These are phyloP conservation scores for Argyrosomus japonicus DNA, from an alignment of 2,113 vertebrate genomes.

Conservation along the genomic window DNA sequence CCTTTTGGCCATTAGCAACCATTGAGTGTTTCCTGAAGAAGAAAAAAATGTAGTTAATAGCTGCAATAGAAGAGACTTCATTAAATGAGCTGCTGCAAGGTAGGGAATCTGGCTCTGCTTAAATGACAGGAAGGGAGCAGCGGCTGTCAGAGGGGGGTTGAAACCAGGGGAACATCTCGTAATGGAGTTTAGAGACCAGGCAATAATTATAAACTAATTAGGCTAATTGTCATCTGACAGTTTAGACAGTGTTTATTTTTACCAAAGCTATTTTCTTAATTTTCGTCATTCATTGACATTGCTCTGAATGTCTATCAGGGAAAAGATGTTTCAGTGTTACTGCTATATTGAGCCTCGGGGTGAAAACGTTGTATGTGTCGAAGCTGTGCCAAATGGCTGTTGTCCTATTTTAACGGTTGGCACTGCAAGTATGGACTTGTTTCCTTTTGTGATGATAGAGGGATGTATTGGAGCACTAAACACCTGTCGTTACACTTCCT, in stretches of 20 bases:
- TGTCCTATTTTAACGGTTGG: slow-evolving; percentile 76
- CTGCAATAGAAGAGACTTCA: slow-evolving; percentile 41
- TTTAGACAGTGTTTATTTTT: slow-evolving; percentile 67
- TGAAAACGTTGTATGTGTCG: slow-evolving; percentile 54
- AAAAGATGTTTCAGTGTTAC: slow-evolving; percentile 37
- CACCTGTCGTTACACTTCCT: slow-evolving; percentile 31
- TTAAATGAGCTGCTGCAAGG: slow-evolving; percentile 58
- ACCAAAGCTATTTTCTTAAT: slow-evolving; percentile 43
- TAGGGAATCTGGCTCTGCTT: slow-evolving; percentile 33
- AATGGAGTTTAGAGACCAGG: slow-evolving; percentile 70
- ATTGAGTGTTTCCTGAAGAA: slow-evolving; percentile 33
- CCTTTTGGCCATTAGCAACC: slow-evolving; percentile 34
- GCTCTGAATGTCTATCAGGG: slow-evolving; percentile 39
- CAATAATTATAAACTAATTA: slow-evolving; percentile 79
- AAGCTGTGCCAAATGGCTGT: slow-evolving; percentile 59
- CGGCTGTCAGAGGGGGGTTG: slow-evolving; percentile 17
- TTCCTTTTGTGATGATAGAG: slow-evolving; percentile 54
- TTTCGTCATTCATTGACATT: slow-evolving; percentile 53
- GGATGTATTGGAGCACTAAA: slow-evolving; percentile 15
- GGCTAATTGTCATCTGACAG: slow-evolving; percentile 71
- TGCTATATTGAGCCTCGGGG: slow-evolving; percentile 60
- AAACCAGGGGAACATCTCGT: slow-evolving; percentile 47
- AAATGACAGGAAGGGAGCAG: slow-evolving; percentile 41
- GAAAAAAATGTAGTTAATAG: slow-evolving; percentile 62
- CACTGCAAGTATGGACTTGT: slow-evolving; percentile 71